A percentile compares a stretch with the other conserved stretches of the same genome.
Conservation (phyloP, 2,888 invertebrate genomes). For the Machimus rusticus region DNA sequence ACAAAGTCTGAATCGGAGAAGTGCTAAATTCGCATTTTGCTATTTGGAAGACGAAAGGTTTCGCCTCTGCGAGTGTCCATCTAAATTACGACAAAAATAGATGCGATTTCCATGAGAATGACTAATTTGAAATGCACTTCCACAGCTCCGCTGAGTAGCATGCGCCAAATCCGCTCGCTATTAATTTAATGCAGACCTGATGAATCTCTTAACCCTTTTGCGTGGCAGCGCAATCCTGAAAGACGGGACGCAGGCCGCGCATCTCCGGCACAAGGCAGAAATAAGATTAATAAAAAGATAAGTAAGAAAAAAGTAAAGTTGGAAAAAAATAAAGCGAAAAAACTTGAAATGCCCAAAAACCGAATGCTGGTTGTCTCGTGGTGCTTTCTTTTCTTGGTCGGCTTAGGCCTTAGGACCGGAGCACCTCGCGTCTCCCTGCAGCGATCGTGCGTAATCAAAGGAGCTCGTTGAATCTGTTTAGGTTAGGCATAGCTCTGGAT, state of each 20-base stretch:
- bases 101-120: background rate
- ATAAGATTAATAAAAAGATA: background rate
- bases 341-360: slow-evolving; percentile 25
- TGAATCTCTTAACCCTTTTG: background rate
- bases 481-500: background rate
- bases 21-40: background rate
- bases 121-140: background rate
- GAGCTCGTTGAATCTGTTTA: background rate
- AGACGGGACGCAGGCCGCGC: background rate
- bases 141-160: background rate
- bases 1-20: background rate
- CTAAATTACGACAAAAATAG: background rate
- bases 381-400: background rate
- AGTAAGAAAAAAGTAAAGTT: background rate
- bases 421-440: background rate
- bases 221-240: background rate
- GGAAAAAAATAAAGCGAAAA: background rate
- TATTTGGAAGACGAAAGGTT: background rate
- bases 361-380: background rate
- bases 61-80: background rate
- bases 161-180: background rate
- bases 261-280: background rate
- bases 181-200: background rate
- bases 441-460: background rate
- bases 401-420: background rate